phyloP scores from a whole-genome alignment of 2,888 invertebrate species.

The Drosophila emarginata region DNA sequence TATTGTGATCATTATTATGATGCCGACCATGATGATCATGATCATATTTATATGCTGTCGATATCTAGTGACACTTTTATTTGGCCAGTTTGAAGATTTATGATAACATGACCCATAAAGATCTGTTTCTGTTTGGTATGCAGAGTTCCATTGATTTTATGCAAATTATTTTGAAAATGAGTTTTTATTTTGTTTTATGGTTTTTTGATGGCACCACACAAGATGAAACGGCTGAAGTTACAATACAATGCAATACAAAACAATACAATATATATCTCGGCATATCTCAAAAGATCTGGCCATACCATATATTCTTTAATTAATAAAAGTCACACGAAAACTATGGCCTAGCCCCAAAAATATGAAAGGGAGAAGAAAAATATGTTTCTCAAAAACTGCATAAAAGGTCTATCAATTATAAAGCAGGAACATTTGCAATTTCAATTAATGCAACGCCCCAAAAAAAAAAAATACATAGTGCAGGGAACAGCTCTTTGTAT shows the following conservation, averaged over 20 bases:
- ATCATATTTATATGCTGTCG: conserved; percentile 40
- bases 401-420: conserved; percentile 75
- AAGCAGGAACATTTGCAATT: conserved; percentile 71
- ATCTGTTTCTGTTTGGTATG: conserved; percentile 38
- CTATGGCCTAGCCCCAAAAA: conserved; percentile 36
- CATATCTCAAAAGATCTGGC: conserved; percentile 46
- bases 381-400: conserved; percentile 47
- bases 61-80: conserved; percentile 70
- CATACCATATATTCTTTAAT: conserved; percentile 67
- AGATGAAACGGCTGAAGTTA: conserved; percentile 57
- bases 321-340: conserved; percentile 62
- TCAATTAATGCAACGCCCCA: conserved; percentile 77
- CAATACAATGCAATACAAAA: conserved; percentile 5
- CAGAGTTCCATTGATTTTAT: conserved; percentile 65
- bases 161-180: conserved; percentile 58
- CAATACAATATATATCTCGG: conserved; percentile 28
- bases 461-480: conserved; percentile 29
- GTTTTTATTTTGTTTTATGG: conserved; percentile 68
- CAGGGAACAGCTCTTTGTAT: conserved; percentile 62
- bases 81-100: conserved; percentile 64
- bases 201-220: conserved; percentile 61
- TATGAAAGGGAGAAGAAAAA: conserved; percentile 30
- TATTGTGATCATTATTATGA: conserved; percentile 43
- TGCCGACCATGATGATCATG: conserved; percentile 41
- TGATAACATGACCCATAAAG: conserved; percentile 71